Conservation (phyloP, 2,888 invertebrate species). For the Peribatodes rhomboidaria region DNA sequence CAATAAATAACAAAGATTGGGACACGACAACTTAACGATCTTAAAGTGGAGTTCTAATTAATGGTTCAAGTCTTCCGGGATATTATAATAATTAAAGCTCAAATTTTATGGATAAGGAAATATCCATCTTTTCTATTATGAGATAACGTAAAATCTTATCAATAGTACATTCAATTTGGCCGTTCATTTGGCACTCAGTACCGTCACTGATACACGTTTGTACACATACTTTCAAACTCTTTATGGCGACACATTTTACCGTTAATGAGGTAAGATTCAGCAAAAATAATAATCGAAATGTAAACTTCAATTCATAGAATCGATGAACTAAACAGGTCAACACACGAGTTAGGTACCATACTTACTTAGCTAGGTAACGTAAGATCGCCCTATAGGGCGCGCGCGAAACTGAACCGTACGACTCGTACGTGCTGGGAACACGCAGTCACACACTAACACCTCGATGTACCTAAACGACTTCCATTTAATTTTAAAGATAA, state of each 20-base stretch:
- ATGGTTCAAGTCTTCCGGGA: slow-evolving; percentile 71
- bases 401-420: slow-evolving; percentile 39
- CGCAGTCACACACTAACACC: slow-evolving; percentile 63
- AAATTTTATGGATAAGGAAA: slow-evolving; percentile 75
- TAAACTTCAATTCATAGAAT: slow-evolving; percentile 54
- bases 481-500: slow-evolving; percentile 77
- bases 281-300: slow-evolving; percentile 52
- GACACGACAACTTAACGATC: slow-evolving; percentile 53
- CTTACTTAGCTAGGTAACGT: slow-evolving; percentile 42
- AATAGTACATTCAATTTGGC: slow-evolving; percentile 66
- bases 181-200: slow-evolving; percentile 71
- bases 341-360: slow-evolving; percentile 37
- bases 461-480: slow-evolving; percentile 71
- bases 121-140: slow-evolving; percentile 67
- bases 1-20: slow-evolving; percentile 51
- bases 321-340: slow-evolving; percentile 40
- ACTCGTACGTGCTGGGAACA: slow-evolving; percentile 42
- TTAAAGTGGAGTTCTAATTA: slow-evolving; percentile 60
- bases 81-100: slow-evolving; percentile 86
- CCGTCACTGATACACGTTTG: slow-evolving; percentile 62
- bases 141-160: slow-evolving; percentile 69
- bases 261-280: slow-evolving; percentile 54
- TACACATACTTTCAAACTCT: slow-evolving; percentile 62
- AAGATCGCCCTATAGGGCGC: slow-evolving; percentile 46
- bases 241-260: slow-evolving; percentile 55